A percentile compares a stretch with the other conserved stretches of the same genome.
Conservation (phyloP, 2,888 invertebrate species). For the Onchidella celtica region DNA sequence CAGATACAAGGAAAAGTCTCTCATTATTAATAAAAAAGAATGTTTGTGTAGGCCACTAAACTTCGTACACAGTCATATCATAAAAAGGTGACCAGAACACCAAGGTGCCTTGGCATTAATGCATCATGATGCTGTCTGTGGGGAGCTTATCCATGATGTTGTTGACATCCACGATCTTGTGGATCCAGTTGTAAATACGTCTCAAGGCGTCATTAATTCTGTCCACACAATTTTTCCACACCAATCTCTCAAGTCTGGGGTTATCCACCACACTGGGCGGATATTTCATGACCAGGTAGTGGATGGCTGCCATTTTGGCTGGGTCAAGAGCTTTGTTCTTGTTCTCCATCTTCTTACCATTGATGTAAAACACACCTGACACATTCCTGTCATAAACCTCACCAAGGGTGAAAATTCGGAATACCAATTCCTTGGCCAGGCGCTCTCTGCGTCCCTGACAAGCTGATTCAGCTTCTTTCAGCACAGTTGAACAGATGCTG, state of each 20-base stretch:
- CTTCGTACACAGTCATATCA: no score
- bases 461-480: conserved; percentile 55
- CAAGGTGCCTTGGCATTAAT: no score
- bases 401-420: conserved; percentile 54
- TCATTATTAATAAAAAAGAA: no score
- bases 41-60: no score
- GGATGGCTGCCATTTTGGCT: conserved; percentile 56
- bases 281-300: conserved; percentile 55
- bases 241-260: conserved; percentile 53
- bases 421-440: conserved; percentile 55
- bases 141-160: conserved; percentile 55
- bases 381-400: conserved; percentile 57
- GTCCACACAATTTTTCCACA: conserved; percentile 57
- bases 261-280: conserved; percentile 56
- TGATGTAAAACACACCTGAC: conserved; percentile 55
- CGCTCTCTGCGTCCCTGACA: conserved; percentile 54
- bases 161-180: conserved; percentile 55
- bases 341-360: conserved; percentile 57
- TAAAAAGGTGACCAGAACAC: no score
- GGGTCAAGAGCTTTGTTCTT: conserved; percentile 56
- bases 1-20: no score
- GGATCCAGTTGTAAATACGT: conserved; percentile 57
- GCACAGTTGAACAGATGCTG: conserved; percentile 53
- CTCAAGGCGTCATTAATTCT: conserved; percentile 55
- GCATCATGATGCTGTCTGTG: conserved; percentile 52